These are phyloP conservation scores for Tricholauxania praeusta DNA, from an alignment of 2,888 invertebrate species.

Conservation along the genomic window DNA sequence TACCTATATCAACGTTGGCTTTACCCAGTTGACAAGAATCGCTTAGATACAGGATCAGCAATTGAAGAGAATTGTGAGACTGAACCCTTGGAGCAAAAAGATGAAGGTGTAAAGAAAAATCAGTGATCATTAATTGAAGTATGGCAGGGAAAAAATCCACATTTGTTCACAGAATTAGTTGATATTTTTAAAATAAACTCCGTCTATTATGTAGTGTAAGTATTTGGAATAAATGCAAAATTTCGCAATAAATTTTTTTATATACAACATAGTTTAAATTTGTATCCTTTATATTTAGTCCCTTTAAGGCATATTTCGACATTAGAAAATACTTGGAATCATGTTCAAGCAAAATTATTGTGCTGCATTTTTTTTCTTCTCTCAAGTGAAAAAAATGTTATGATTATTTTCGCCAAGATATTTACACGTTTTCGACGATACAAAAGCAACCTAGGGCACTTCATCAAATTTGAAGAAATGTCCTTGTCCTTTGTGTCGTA, in stretches of 20 bases:
- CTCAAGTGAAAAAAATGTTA: no score
- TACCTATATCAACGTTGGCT: constrained; percentile 97
- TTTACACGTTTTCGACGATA: no score
- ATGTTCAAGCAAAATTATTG: no score
- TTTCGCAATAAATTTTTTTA: neutral
- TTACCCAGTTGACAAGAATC: constrained; percentile 92
- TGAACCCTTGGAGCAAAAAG: constrained; percentile 39
- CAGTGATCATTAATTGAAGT: neutral
- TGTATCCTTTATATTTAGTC: no score
- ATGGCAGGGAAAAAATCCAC: constrained; percentile 34
- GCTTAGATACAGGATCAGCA: constrained; percentile 78
- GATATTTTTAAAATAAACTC: constrained; percentile 31
- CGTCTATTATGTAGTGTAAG: constrained; percentile 36
- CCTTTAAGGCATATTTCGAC: no score
- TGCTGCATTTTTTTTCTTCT: no score
- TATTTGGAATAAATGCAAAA: constrained; percentile 1
- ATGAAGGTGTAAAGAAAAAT: constrained; percentile 38
- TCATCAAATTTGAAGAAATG: no score
- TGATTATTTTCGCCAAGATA: no score
- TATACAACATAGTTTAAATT: constrained; percentile 27
- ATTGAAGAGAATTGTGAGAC: constrained; percentile 69
- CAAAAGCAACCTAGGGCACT: no score
- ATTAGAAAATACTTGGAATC: no score
- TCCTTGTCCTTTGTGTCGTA: no score
- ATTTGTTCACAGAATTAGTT: constrained; percentile 5